Evolutionary conservation across 2,888 invertebrate genomes (phyloP), one percentile per base, ranked within the genome.

Genomic region (Augiades crinisus): DNA sequence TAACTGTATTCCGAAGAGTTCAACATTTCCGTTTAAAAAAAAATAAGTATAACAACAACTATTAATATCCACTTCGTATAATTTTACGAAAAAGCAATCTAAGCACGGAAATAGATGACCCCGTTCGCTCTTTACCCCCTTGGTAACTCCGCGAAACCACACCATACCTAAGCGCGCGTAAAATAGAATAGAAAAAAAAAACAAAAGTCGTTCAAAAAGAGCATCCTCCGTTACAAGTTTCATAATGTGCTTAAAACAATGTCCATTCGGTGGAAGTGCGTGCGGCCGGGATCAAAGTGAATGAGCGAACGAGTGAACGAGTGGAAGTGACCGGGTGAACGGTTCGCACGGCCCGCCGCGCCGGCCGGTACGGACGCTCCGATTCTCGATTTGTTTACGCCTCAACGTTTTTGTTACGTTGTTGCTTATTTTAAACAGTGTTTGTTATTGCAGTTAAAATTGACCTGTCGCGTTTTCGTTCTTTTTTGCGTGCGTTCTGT

Each of bases 251-350:
- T 52, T 54, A 41, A 49, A 47, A 52, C 57, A 57, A 53, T 50
- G 81, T 73, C 68, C 78, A 77, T 55, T 65, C 64, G 68, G 68
- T 75, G 77, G 72, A 67, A 81, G 78, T 86, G 85, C 84, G 83
- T 82, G 75, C 69, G 68, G 70, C 66, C 63, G 65, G 80, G 81
- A 64, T 59, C 85, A 87, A 84, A 87, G 86, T 74, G 81, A 78
- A 77, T 68, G 74, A 71, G 64, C 66, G 71, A 64, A 59, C 57
- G 65, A 71, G 64, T 67, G 71, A 64, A 59, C 57, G 65, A 63
- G 55, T 78, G 77, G 68, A 71, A 75, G 65, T 82, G 82, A 80
- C 83, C 81, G 76, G 74, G 67, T 51, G 51, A 51, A 51, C 45
- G 51, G 13, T 51, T 37, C 51, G 49, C 41, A 50, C 49, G 49